Base-by-base conservation (phyloP, 1,140 invertebrate species). In the Gonatopus flavifemur region DNA sequence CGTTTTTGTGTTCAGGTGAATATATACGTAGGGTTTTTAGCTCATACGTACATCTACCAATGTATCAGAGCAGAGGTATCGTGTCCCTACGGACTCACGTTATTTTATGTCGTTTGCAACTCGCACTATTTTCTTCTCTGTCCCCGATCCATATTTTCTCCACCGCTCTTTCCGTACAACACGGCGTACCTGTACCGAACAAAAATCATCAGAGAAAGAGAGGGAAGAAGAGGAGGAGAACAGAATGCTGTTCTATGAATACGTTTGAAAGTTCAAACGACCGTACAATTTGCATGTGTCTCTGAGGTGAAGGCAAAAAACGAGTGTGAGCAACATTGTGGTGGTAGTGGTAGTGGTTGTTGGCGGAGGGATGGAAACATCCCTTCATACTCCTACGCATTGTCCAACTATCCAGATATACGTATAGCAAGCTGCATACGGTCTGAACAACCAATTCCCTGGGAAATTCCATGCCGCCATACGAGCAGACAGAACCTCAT, bases 221-320 rank as follows among this genome's bases (percentile, higher is more conserved):
- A 54, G 40, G 55, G 33, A 36, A 51, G 46, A 49, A 59, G 47
- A 49, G 13, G 13, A 42, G 25, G 39, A 39, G 46, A 43, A 49
- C 46, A 35, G 53, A 48, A 54, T 53, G 44, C 36, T 52, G 55
- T 59, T 59, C 58, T 64, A 66, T 66, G 65, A 67, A 67, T 67
- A 66, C 62, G 64, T 66, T 68, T 62, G 59, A 55, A 63, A 65
- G 57, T 64, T 63, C 59, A 66, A 65, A 66, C 58, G 60, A 50
- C 55, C 55, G 52, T 59, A 58, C 49, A 55, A 68, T 68, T 68
- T 68, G 62, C 52, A 66, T 59, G 38, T 33, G 57, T 60, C 55
- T 49, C 55, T 20, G 12, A 22, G 45, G 13, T 37, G n/a, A 24
- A 10, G n/a, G 9, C n/a, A n/a, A n/a, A n/a, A n/a, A n/a, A n/a